phyloP scores from a whole-genome alignment of 64 coral and sea anemone genomes.

The Stylophora pistillata region DNA sequence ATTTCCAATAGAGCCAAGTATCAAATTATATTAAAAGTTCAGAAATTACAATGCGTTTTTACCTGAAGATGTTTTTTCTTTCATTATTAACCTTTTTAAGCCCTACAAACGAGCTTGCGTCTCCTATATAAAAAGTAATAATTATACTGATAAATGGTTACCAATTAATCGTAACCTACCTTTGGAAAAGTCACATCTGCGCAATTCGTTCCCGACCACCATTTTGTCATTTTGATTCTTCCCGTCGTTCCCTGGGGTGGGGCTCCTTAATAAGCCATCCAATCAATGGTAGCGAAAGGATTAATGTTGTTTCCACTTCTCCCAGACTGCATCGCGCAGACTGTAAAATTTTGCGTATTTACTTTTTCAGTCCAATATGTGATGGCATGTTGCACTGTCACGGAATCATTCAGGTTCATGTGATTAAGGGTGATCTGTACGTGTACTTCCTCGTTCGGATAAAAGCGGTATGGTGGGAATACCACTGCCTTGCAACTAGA shows the following conservation, averaged over 20 bases:
- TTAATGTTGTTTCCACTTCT: neutral
- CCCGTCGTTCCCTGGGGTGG: neutral
- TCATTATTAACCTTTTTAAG: neutral
- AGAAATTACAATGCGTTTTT: too few relatives aligned
- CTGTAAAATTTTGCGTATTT: neutral
- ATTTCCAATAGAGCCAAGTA: too few relatives aligned
- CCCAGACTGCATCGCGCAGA: constrained; percentile 10
- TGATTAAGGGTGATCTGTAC: constrained; percentile 29
- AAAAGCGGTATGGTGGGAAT: constrained; percentile 23
- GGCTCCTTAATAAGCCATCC: constrained; percentile 11
- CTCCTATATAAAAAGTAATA: too few relatives aligned
- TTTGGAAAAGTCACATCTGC: neutral
- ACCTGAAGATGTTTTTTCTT: too few relatives aligned
- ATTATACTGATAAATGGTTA: neutral
- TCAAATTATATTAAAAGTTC: too few relatives aligned
- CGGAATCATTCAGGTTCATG: constrained; percentile 3
- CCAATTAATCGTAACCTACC: neutral
- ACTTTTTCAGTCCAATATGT: neutral
- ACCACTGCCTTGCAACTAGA: neutral
- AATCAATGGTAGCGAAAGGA: neutral
- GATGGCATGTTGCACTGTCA: neutral
- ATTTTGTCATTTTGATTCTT: neutral
- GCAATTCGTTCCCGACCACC: neutral
- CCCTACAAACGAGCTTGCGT: too few relatives aligned
- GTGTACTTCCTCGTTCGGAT: constrained; percentile 25